Evolutionary conservation across 2,113 vertebrate genomes (phyloP).

Genomic region (Laticauda laticaudata): DNA sequence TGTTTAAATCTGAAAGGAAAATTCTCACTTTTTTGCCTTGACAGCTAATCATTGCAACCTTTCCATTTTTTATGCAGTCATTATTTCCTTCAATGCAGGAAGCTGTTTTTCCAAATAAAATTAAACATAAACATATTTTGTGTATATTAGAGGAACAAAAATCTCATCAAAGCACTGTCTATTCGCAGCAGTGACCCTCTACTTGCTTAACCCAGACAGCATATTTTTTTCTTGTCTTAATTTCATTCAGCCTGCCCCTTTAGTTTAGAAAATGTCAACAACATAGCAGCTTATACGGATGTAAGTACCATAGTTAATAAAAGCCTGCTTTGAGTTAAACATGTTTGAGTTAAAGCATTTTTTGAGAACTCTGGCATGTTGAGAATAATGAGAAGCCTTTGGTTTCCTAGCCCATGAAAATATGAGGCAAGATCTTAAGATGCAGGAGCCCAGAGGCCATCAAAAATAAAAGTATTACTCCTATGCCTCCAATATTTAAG

Average conservation of each 20-base stretch:
- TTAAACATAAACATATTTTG: slow-evolving; percentile 50
- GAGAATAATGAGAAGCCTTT: slow-evolving; percentile 57
- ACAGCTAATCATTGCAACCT: background rate
- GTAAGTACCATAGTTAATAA: slow-evolving; percentile 60
- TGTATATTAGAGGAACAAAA: slow-evolving; percentile 32
- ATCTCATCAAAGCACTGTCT: slow-evolving; percentile 22
- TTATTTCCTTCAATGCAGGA: slow-evolving; percentile 47
- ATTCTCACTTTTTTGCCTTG: slow-evolving; percentile 49
- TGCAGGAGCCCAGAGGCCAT: background rate
- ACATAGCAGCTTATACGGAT: slow-evolving; percentile 50
- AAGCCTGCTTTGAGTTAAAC: slow-evolving; percentile 66
- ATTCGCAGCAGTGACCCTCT: slow-evolving; percentile 45
- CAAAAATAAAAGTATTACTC: background rate
- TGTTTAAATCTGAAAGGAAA: slow-evolving; percentile 53
- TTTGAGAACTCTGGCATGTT: slow-evolving; percentile 50
- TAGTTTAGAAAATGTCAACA: slow-evolving; percentile 68
- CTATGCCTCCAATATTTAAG: background rate
- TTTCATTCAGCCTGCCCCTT: slow-evolving; percentile 62
- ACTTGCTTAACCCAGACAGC: slow-evolving; percentile 25
- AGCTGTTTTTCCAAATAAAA: slow-evolving; percentile 59
- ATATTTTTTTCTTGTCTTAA: slow-evolving; percentile 48
- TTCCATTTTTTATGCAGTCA: slow-evolving; percentile 37
- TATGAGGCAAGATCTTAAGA: background rate
- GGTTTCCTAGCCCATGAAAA: background rate
- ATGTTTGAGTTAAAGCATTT: slow-evolving; percentile 63